These are phyloP conservation scores for Microcaecilia unicolor DNA, from an alignment of 2,797 vertebrate genomes.

Conservation along the genomic window DNA sequence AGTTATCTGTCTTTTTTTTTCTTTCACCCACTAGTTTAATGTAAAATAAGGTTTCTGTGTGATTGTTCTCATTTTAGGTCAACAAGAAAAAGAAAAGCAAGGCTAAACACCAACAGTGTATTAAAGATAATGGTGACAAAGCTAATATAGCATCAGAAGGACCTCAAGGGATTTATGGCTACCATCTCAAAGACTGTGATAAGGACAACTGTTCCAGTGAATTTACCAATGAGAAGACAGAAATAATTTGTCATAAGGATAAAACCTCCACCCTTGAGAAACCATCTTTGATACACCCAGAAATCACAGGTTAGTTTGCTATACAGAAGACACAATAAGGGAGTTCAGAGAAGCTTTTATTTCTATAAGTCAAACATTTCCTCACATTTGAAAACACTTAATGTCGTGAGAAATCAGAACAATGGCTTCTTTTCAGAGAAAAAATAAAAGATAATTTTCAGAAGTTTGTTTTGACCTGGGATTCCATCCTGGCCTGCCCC, in stretches of 20 bases:
- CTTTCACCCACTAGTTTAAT: too few relatives aligned
- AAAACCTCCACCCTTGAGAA: slow-evolving; percentile 27
- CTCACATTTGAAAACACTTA: too few relatives aligned
- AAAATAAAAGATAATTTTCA: too few relatives aligned
- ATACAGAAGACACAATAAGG: not conserved
- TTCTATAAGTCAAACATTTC: too few relatives aligned
- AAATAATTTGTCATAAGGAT: slow-evolving; percentile 19
- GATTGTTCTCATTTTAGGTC: slow-evolving; percentile 33
- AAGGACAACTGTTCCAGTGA: slow-evolving; percentile 36
- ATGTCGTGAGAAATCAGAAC: too few relatives aligned
- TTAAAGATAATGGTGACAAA: slow-evolving; percentile 36
- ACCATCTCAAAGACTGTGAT: slow-evolving; percentile 21
- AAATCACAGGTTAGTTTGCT: slow-evolving; percentile 42
- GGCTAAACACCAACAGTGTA: slow-evolving; percentile 53
- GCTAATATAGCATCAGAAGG: slow-evolving; percentile 26
- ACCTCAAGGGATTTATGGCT: slow-evolving; percentile 12
- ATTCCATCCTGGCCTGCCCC: too few relatives aligned
- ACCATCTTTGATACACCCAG: not conserved
- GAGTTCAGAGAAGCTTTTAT: too few relatives aligned
- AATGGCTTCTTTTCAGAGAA: too few relatives aligned
- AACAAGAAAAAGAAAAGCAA: slow-evolving; percentile 65
- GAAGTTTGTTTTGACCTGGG: too few relatives aligned
- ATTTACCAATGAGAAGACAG: slow-evolving; percentile 30
- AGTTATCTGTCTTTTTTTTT: too few relatives aligned
- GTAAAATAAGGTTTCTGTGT: not conserved